Evolutionary conservation across 1,140 invertebrate genomes (phyloP).

Genomic region (Drosophila ogumai): DNA sequence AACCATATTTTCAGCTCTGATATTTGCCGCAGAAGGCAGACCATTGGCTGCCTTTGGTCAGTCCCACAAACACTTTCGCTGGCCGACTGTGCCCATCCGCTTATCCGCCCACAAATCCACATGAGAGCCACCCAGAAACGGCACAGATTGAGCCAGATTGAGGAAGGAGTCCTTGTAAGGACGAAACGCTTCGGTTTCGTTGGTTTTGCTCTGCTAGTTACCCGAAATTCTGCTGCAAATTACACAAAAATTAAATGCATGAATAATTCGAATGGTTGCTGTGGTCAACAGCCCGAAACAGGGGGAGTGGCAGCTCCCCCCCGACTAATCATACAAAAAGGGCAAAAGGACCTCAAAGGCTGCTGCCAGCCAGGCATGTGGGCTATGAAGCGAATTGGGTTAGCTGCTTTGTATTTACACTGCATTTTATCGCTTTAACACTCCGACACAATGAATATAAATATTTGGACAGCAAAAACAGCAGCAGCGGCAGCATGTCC

Average conservation of each 20-base stretch:
- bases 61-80: conserved; percentile 55
- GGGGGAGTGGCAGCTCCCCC: conserved; percentile 16
- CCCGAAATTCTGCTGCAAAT: conserved; percentile 78
- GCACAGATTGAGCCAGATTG: conserved; percentile 23
- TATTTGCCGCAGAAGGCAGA: conserved; percentile 29
- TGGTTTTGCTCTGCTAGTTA: conserved; percentile 62
- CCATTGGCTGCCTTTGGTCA: conserved; percentile 21
- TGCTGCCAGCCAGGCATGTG: background rate
- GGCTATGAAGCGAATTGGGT: conserved; percentile 14
- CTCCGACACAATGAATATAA: conserved; percentile 83
- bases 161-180: conserved; percentile 41
- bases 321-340: conserved; percentile 63
- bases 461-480: conserved; percentile 83
- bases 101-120: conserved; percentile 1
- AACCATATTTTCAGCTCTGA: conserved; percentile 4
- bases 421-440: conserved; percentile 83
- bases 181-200: conserved; percentile 67
- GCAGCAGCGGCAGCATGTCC: conserved; percentile 53
- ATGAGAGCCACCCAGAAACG: conserved; percentile 7
- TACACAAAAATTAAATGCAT: conserved; percentile 83
- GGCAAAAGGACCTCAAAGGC: conserved; percentile 31
- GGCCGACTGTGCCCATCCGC: conserved; percentile 22
- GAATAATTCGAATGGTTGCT: conserved; percentile 82
- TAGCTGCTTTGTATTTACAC: conserved; percentile 78
- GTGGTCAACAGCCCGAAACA: conserved; percentile 68